Evolutionary conservation across 2,113 vertebrate genomes (phyloP).

Genomic region (Apteryx owenii): DNA sequence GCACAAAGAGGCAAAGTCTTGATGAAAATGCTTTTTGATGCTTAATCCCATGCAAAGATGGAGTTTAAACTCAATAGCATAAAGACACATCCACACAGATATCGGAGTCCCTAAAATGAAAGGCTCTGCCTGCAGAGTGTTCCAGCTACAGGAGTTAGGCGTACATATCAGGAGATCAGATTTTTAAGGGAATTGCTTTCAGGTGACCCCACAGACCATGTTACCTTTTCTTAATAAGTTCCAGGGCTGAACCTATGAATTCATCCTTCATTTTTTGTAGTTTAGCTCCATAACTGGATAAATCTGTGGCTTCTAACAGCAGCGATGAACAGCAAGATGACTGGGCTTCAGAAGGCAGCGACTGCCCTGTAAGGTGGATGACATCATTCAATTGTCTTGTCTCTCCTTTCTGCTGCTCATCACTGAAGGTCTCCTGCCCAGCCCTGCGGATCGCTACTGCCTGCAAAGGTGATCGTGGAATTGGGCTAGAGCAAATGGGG

Average conservation of each 20-base stretch:
- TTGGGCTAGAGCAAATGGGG: constrained; percentile 82
- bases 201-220: constrained; percentile 20
- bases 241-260: constrained; percentile 87
- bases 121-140: not conserved
- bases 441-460: constrained; percentile 46
- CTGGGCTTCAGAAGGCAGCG: constrained; percentile 75
- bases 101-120: not conserved
- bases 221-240: constrained; percentile 94
- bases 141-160: constrained; percentile 12
- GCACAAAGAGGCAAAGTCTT: not conserved
- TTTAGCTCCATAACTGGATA: constrained; percentile 88
- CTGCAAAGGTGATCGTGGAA: constrained; percentile 83
- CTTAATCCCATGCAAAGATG: not conserved
- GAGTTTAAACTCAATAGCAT: constrained; percentile 13
- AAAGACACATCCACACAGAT: not conserved
- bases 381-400: constrained; percentile 35
- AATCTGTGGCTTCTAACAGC: constrained; percentile 86
- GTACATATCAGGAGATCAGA: not conserved
- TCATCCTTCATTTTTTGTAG: constrained; percentile 92
- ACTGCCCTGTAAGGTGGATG: constrained; percentile 71
- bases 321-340: constrained; percentile 89
- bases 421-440: constrained; percentile 33
- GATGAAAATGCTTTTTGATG: constrained; percentile 21
- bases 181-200: not conserved
- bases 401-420: constrained; percentile 45